Percentiles rank a stretch among this genome's conserved stretches.
These are phyloP conservation scores for Sphecodes monilicornis DNA, from an alignment of 2,888 invertebrate genomes.

Conservation along the genomic window DNA sequence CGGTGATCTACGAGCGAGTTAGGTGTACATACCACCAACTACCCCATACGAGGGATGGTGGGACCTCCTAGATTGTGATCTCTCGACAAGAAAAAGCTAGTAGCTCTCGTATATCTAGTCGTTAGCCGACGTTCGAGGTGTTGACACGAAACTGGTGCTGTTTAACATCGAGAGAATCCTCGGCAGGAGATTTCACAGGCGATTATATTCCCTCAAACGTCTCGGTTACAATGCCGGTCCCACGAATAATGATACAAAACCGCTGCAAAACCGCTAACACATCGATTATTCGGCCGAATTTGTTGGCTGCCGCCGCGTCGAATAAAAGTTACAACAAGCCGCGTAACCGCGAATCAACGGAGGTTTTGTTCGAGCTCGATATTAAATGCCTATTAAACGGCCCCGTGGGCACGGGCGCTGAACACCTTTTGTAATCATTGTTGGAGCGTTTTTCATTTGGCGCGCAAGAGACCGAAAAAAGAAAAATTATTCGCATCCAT, in stretches of 20 bases:
- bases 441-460: not conserved
- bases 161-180: not conserved
- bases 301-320: not conserved
- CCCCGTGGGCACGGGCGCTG: not conserved
- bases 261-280: not conserved
- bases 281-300: not conserved
- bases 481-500: not conserved
- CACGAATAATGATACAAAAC: not conserved
- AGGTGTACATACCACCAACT: not conserved
- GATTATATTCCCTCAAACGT: not conserved
- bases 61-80: not conserved
- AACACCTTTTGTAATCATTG: conserved; percentile 6
- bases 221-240: not conserved
- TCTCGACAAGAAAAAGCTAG: not conserved
- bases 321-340: not conserved
- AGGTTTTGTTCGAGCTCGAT: not conserved
- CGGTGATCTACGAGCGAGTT: not conserved
- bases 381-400: conserved; percentile 7
- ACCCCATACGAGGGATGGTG: not conserved
- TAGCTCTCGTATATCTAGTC: not conserved
- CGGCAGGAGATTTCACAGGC: not conserved
- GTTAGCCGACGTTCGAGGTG: not conserved
- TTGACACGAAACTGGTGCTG: conserved; percentile 6
- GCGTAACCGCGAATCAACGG: not conserved
- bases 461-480: not conserved